Conservation (phyloP, 1,140 invertebrate species). For the Amphibalanus amphitrite region DNA sequence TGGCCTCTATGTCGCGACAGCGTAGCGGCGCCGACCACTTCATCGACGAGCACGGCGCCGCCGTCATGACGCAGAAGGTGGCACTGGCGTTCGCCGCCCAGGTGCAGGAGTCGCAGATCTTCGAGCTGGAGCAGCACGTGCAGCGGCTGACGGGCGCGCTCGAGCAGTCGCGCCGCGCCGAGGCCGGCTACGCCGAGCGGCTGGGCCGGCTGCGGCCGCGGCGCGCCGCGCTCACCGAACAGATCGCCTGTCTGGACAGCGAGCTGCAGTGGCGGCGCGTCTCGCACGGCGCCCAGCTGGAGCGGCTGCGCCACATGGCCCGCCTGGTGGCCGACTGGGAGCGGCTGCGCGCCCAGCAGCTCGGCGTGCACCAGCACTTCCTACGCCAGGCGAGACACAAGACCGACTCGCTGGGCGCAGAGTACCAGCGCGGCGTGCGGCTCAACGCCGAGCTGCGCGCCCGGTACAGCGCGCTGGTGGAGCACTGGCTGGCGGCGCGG, state of each 20-base stretch:
- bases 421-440: not conserved
- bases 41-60: not conserved
- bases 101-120: not conserved
- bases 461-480: not conserved
- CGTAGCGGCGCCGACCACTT: not conserved
- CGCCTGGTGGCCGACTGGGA: not conserved
- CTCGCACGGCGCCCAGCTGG: not conserved
- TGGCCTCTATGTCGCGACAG: not conserved
- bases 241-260: not conserved
- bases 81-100: not conserved
- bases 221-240: not conserved
- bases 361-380: not conserved
- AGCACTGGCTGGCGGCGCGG: not conserved
- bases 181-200: not conserved
- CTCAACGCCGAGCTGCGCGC: not conserved
- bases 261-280: not conserved
- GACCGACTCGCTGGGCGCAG: not conserved
- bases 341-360: not conserved
- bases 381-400: not conserved
- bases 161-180: no score
- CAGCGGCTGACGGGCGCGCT: not conserved
- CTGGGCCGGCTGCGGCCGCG: not conserved
- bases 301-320: not conserved
- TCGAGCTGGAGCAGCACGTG: not conserved
- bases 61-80: not conserved